Base-by-base conservation (phyloP, 2,113 vertebrate genomes). In the Actenoides lindsayi region DNA sequence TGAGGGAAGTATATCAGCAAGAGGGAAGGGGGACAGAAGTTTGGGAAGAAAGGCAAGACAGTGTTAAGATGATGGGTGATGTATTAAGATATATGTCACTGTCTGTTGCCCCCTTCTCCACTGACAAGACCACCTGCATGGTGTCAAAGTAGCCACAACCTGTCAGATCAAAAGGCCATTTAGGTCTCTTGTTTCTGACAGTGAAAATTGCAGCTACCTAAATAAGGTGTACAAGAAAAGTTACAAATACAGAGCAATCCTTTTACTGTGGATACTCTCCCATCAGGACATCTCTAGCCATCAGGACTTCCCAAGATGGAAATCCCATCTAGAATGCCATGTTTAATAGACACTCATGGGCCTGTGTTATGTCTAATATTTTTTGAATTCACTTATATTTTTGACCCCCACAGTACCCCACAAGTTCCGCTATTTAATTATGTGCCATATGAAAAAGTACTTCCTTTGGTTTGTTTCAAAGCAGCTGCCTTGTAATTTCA, bases 381-480 rank as follows among this genome's bases (percentile, higher is more conserved):
- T 80, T 92, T 78, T 68, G 8, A 82, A 87, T 87, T 84, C 56
- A 68, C 25, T 91, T 89, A 44, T 30, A 44, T 64, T 78, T 88
- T 87, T 96, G 56, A 74, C 73, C 37, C 59, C 60, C 24, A 24
- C 46, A 50, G 19, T 54, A 81, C 68, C 85, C 44, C 51, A 1
- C 37, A 67, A 77, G 71, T 90, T 92, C 75, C 2, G 3, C 69
- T 87, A 64, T 82, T 89, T 87, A 75, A 94, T 92, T 95, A 82
- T 3, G 39, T 89, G 65, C 80, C 68, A 30, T 18, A 68, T 94
- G 93, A 96, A 95, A 57, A 94, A 95, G 65, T 48, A 82, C 87
- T 96, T 96, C 93, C 95, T 90, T 75, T 56, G n/a, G 48, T 89
- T 94, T 91, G 60, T 64, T 92, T 89, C 79, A 94, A 94, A 94